Percentiles rank a stretch among this genome's conserved stretches.
phyloP scores from a whole-genome alignment of 2,888 invertebrate species.

The Pyrochroa serraticornis region DNA sequence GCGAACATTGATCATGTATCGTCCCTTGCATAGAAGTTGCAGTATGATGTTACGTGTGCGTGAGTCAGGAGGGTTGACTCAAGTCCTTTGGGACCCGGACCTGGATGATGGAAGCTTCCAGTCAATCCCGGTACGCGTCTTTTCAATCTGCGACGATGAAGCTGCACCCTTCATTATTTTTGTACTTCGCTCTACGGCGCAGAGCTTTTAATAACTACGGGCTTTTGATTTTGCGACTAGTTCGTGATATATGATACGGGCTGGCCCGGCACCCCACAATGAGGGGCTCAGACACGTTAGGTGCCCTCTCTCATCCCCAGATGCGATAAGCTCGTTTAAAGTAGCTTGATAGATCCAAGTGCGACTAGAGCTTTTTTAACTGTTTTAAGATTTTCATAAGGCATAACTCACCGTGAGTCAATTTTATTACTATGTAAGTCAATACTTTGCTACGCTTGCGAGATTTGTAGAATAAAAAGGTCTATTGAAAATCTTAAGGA shows the following conservation, averaged over 20 bases:
- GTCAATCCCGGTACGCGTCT: slow-evolving; percentile 58
- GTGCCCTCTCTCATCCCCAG: too few species aligned
- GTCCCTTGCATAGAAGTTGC: slow-evolving; percentile 29
- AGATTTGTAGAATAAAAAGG: too few species aligned
- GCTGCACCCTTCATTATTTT: slow-evolving; percentile 51
- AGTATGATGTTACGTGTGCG: slow-evolving; percentile 38
- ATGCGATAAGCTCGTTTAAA: too few species aligned
- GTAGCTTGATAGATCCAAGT: too few species aligned
- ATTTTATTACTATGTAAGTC: too few species aligned
- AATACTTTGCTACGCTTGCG: too few species aligned
- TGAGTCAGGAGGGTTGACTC: slow-evolving; percentile 51
- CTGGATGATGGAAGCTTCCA: slow-evolving; percentile 56
- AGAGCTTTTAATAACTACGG: slow-evolving; percentile 27
- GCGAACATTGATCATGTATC: slow-evolving; percentile 27
- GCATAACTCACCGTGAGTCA: too few species aligned
- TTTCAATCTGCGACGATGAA: slow-evolving; percentile 56
- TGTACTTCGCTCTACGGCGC: slow-evolving; percentile 27
- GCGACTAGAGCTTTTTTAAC: too few species aligned
- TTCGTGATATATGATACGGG: slow-evolving; percentile 24
- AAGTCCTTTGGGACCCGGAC: slow-evolving; percentile 53
- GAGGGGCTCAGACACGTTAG: too few species aligned
- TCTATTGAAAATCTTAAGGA: too few species aligned
- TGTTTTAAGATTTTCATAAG: too few species aligned
- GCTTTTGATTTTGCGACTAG: slow-evolving; percentile 24
- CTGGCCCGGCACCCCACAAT: slow-evolving; percentile 4